These are phyloP conservation scores for Euzophera pinguis DNA, from an alignment of 2,888 invertebrate species.

Conservation along the genomic window DNA sequence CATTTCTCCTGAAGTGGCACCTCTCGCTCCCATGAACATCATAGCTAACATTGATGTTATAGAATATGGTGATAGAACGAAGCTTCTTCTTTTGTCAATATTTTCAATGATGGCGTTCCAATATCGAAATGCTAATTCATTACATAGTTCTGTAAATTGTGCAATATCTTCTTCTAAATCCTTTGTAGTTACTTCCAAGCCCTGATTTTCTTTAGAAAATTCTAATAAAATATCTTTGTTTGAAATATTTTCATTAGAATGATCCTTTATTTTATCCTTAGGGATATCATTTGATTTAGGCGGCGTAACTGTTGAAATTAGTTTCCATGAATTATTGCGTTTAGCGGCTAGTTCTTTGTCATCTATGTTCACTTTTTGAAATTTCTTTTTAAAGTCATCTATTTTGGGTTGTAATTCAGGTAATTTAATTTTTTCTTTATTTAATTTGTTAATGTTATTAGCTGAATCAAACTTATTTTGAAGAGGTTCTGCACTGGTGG, in stretches of 20 bases:
- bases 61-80: slow-evolving; percentile 91
- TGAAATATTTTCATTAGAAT: slow-evolving; percentile 38
- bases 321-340: slow-evolving; percentile 77
- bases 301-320: slow-evolving; percentile 79
- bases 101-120: slow-evolving; percentile 87
- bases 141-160: slow-evolving; percentile 89
- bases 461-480: slow-evolving; percentile 27
- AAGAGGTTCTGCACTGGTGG: slow-evolving; percentile 15
- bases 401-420: slow-evolving; percentile 50
- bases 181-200: slow-evolving; percentile 87
- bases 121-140: slow-evolving; percentile 91
- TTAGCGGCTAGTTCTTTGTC: slow-evolving; percentile 62
- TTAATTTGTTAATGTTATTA: slow-evolving; percentile 20
- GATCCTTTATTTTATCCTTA: slow-evolving; percentile 59
- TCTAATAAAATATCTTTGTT: slow-evolving; percentile 63
- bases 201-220: slow-evolving; percentile 77
- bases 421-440: slow-evolving; percentile 34
- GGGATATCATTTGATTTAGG: slow-evolving; percentile 59
- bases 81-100: slow-evolving; percentile 86
- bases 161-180: slow-evolving; percentile 86
- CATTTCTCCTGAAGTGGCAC: slow-evolving; percentile 94
- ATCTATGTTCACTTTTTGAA: slow-evolving; percentile 69
- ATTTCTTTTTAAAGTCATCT: slow-evolving; percentile 71
- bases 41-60: slow-evolving; percentile 92
- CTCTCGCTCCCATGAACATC: slow-evolving; percentile 93